These are phyloP conservation scores for Trichonephila clavipes DNA, from an alignment of 1,140 invertebrate genomes.

Conservation along the genomic window DNA sequence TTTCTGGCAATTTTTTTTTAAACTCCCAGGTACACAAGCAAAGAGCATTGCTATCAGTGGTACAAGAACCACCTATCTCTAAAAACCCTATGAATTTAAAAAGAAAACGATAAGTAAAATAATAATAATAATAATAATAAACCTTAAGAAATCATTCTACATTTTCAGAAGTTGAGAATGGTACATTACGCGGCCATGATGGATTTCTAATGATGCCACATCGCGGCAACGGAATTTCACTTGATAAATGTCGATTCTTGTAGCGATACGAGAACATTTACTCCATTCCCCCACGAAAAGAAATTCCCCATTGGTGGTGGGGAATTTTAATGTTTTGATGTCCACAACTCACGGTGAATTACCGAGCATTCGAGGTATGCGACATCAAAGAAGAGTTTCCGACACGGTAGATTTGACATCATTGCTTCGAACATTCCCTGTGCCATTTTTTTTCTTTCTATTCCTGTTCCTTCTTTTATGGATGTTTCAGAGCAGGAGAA, in stretches of 20 bases:
- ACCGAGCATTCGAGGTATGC: constrained; percentile 66
- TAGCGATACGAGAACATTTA: constrained; percentile 67
- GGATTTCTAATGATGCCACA: constrained; percentile 76
- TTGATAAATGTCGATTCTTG: constrained; percentile 73
- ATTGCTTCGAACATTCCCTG: constrained; percentile 41
- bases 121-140: background rate
- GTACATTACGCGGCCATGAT: constrained; percentile 69
- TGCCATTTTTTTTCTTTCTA: background rate
- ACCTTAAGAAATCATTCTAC: constrained; percentile 55
- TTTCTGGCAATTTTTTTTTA: too few species aligned
- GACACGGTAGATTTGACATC: constrained; percentile 76
- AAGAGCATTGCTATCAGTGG: too few species aligned
- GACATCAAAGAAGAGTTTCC: constrained; percentile 43
- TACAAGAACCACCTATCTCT: too few species aligned
- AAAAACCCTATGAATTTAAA: too few species aligned
- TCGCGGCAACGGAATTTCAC: constrained; percentile 60
- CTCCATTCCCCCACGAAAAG: constrained; percentile 9
- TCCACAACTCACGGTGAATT: constrained; percentile 62
- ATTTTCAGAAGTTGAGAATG: constrained; percentile 65
- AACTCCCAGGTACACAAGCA: too few species aligned
- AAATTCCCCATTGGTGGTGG: constrained; percentile 57
- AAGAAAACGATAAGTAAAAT: too few species aligned
- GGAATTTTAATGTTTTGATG: constrained; percentile 76
- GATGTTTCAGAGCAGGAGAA: constrained; percentile 23
- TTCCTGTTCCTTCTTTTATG: constrained; percentile 18